Evolutionary conservation across 2,888 invertebrate genomes (phyloP).

Genomic region (Anagyrus pseudococci): DNA sequence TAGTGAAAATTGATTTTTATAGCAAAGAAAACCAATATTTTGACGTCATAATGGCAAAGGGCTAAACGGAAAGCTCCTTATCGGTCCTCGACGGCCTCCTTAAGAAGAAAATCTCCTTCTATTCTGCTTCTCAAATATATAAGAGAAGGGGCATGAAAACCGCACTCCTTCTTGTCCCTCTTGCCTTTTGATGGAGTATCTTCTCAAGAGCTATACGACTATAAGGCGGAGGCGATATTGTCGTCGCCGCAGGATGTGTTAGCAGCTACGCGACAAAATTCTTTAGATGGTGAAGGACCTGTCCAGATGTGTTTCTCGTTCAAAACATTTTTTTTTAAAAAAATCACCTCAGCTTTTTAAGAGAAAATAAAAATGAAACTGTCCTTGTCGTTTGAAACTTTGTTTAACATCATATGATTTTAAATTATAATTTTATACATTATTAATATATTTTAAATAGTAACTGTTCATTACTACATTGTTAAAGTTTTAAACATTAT

Average conservation of each 20-base stretch:
- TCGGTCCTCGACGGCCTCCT: slow-evolving; percentile 51
- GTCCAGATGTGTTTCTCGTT: slow-evolving; percentile 2
- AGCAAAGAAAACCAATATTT: slow-evolving; percentile 27
- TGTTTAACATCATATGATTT: no score
- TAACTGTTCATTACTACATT: no score
- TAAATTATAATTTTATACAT: no score
- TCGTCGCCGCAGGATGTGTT: slow-evolving; percentile 49
- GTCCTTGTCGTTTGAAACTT: no score
- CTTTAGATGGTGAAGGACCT: slow-evolving; percentile 8
- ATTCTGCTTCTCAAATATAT: background rate
- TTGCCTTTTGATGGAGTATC: slow-evolving; percentile 57
- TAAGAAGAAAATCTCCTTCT: slow-evolving; percentile 50
- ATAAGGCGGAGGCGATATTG: slow-evolving; percentile 46
- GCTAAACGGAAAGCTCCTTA: slow-evolving; percentile 46
- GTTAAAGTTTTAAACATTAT: no score
- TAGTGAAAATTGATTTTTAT: background rate
- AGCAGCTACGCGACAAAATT: slow-evolving; percentile 3
- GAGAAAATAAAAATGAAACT: no score
- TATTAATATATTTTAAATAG: no score
- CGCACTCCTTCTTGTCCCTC: slow-evolving; percentile 17
- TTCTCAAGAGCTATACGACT: slow-evolving; percentile 48
- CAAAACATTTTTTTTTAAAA: background rate
- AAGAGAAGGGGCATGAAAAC: slow-evolving; percentile 53
- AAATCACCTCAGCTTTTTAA: no score
- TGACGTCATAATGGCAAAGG: background rate